Evolutionary conservation across 2,113 vertebrate genomes (phyloP).

Genomic region (Mungos mungo): DNA sequence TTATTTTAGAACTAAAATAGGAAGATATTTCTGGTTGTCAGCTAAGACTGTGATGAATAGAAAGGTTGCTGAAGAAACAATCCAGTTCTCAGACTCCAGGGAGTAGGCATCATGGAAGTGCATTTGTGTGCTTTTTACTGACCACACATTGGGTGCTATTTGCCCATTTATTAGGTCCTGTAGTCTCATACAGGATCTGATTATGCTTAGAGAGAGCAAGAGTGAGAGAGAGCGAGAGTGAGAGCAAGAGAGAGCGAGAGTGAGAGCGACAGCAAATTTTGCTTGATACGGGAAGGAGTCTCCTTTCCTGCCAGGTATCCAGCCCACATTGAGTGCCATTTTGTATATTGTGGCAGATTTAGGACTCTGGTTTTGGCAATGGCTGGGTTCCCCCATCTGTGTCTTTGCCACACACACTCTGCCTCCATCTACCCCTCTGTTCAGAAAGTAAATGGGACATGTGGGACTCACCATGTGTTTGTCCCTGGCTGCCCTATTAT

Average conservation of each 20-base stretch:
- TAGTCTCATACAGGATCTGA: background rate
- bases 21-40: background rate
- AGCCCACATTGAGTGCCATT: background rate
- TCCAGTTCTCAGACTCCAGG: background rate
- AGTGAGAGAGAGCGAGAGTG: background rate
- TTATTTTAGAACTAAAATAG: conserved; percentile 21
- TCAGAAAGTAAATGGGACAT: conserved; percentile 36
- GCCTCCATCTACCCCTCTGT: conserved; percentile 30
- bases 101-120: background rate
- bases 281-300: background rate
- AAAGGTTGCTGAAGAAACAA: background rate
- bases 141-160: background rate
- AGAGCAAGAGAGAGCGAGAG: background rate
- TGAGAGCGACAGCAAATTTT: background rate
- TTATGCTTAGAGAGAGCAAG: background rate
- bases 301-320: background rate
- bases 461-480: conserved; percentile 46
- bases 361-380: conserved; percentile 59
- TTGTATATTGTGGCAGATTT: conserved; percentile 23
- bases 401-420: conserved; percentile 31
- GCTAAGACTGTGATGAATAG: background rate
- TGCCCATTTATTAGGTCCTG: background rate
- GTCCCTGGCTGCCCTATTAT: background rate
- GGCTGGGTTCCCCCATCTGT: conserved; percentile 57
- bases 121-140: background rate